These are phyloP conservation scores for Deroplatys truncata DNA, from an alignment of 2,888 invertebrate species.

Conservation along the genomic window DNA sequence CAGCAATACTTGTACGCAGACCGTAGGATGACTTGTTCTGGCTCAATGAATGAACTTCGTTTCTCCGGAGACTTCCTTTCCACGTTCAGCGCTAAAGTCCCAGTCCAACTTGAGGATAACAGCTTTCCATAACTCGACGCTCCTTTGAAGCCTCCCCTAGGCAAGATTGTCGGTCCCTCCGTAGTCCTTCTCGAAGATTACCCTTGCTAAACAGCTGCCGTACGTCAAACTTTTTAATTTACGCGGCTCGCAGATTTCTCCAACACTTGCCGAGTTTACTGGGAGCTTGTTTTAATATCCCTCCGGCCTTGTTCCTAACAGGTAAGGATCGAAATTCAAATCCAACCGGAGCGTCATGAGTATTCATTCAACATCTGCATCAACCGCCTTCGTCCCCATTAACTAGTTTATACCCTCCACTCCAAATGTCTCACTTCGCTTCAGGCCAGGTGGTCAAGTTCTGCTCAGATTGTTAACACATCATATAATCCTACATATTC, in stretches of 20 bases:
- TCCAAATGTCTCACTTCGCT: no score
- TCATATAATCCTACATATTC: no score
- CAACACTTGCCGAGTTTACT: background rate
- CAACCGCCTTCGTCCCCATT: no score
- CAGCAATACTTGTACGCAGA: no score
- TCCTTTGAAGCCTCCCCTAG: background rate
- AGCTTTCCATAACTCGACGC: background rate
- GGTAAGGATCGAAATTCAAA: background rate
- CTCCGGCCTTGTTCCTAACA: background rate
- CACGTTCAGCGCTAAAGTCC: background rate
- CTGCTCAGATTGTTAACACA: no score
- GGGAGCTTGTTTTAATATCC: background rate
- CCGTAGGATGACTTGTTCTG: no score
- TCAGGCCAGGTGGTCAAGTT: no score
- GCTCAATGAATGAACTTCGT: no score
- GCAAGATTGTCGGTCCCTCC: background rate
- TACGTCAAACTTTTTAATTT: background rate
- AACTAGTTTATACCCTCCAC: no score
- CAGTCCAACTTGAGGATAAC: background rate
- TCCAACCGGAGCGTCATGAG: background rate
- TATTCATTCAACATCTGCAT: background rate
- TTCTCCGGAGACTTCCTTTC: background rate
- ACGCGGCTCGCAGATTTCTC: background rate
- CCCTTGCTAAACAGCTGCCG: background rate
- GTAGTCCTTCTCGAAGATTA: background rate